Evolutionary conservation across 2,113 vertebrate species (phyloP).

Genomic region (Gavialis gangeticus): DNA sequence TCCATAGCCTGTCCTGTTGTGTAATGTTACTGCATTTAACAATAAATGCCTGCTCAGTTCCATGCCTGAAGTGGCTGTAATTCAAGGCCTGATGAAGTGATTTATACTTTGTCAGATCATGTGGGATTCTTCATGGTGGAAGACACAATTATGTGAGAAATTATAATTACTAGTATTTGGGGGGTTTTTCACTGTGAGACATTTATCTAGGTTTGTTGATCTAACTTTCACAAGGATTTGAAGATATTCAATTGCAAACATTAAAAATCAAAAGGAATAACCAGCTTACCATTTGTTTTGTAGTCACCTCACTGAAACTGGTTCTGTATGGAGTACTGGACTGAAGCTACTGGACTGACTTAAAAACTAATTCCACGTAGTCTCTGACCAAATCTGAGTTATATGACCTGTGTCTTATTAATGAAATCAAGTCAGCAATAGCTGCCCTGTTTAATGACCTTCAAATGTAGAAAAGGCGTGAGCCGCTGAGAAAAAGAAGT

Average conservation of each 20-base stretch:
- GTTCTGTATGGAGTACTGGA: neutral
- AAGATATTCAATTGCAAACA: neutral
- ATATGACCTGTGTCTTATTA: neutral
- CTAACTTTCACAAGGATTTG: neutral
- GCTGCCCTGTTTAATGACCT: conserved; percentile 21
- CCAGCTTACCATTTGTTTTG: neutral
- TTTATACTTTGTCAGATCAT: neutral
- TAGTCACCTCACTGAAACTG: neutral
- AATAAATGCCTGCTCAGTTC: neutral
- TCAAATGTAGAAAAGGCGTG: conserved; percentile 42
- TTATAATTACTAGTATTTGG: neutral
- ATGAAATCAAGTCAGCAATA: neutral
- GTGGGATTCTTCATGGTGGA: neutral
- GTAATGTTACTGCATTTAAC: neutral
- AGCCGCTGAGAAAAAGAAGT: conserved; percentile 55
- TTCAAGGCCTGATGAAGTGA: neutral
- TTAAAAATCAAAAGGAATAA: neutral
- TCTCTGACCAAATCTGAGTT: neutral
- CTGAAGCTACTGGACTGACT: neutral
- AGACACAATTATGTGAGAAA: neutral
- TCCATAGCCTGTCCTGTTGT: neutral
- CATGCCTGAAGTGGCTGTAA: neutral
- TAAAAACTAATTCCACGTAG: neutral
- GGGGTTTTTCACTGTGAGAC: neutral
- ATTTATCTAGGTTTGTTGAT: neutral